Conservation (phyloP, 2,113 vertebrate species). For the Andinoacara biseriatus region DNA sequence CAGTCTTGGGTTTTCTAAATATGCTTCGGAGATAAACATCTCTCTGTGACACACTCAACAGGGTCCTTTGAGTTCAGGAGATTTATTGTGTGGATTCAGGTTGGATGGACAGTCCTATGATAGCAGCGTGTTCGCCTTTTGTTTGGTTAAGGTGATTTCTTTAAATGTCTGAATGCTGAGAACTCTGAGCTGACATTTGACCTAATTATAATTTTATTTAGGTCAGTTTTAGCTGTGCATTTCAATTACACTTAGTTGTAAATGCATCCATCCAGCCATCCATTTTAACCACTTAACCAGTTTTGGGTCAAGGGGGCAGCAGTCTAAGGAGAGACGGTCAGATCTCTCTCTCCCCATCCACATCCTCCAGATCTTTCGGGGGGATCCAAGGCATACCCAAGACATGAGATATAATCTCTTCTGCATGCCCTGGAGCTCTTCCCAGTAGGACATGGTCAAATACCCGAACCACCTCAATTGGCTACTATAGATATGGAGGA, state of each 20-base stretch:
- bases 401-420: not conserved
- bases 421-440: not conserved
- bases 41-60: slow-evolving; percentile 20
- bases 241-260: not conserved
- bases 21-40: slow-evolving; percentile 29
- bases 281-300: too few species aligned
- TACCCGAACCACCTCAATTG: not conserved
- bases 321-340: not conserved
- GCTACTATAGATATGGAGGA: not conserved
- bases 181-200: not conserved
- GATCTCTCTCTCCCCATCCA: not conserved
- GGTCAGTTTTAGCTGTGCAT: not conserved
- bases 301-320: too few species aligned
- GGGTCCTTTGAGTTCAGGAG: slow-evolving; percentile 26
- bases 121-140: slow-evolving; percentile 11
- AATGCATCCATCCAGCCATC: too few species aligned
- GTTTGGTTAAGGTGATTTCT: not conserved
- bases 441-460: not conserved
- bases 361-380: not conserved
- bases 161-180: slow-evolving; percentile 5
- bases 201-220: not conserved
- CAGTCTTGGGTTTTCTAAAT: slow-evolving; percentile 14
- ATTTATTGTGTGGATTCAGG: slow-evolving; percentile 15
- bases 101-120: slow-evolving; percentile 14
- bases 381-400: not conserved